A percentile compares a stretch with the other conserved stretches of the same genome.
Conservation (phyloP, 2,797 vertebrate genomes). For the Onychomys arenicola region DNA sequence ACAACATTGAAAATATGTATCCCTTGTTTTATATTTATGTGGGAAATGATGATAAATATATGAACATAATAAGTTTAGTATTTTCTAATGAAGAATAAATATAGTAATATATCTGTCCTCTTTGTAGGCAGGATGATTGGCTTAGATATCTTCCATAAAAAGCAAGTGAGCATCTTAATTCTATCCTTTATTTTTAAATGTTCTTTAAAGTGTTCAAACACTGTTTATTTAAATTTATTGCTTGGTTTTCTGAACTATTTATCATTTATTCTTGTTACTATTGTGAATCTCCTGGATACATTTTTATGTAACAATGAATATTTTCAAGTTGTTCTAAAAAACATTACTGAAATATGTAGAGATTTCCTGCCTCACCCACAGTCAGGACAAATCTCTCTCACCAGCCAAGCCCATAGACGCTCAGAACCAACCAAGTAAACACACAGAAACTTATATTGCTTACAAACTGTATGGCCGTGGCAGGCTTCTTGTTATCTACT, state of each 20-base stretch:
- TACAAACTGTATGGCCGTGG: too few relatives aligned
- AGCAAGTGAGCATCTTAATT: not conserved
- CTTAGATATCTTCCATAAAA: too few relatives aligned
- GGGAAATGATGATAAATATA: not conserved
- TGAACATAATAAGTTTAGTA: not conserved
- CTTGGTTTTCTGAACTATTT: not conserved
- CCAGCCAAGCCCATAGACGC: too few relatives aligned
- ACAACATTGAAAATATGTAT: not conserved
- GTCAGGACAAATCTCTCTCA: too few relatives aligned
- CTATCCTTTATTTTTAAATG: not conserved
- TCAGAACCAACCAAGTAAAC: too few relatives aligned
- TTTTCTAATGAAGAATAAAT: not conserved
- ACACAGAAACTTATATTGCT: too few relatives aligned
- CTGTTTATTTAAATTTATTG: not conserved
- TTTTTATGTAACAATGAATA: not conserved
- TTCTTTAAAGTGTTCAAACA: not conserved
- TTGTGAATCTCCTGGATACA: not conserved
- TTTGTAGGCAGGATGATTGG: not conserved
- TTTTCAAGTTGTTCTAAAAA: not conserved
- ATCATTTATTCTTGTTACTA: not conserved
- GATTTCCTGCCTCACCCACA: too few relatives aligned
- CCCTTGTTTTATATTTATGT: not conserved
- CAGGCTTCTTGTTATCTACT: too few relatives aligned
- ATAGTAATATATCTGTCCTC: not conserved
- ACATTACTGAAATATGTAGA: too few relatives aligned